Percentiles rank a stretch among this genome's conserved stretches.
phyloP scores from a whole-genome alignment of 2,797 vertebrate species.

The Lithobates pipiens region DNA sequence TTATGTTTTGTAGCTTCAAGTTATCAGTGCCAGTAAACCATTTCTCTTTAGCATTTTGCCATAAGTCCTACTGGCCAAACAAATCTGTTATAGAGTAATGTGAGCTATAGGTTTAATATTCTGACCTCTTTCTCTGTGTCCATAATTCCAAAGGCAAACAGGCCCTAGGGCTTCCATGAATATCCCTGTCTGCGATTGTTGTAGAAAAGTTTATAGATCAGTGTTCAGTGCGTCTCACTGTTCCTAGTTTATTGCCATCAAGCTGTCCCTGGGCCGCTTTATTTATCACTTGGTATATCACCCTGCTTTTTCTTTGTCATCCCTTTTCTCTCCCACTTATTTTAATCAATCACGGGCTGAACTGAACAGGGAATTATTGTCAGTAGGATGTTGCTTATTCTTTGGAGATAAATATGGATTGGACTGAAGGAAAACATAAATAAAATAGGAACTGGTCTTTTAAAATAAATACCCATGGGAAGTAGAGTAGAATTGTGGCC shows the following conservation, averaged over 20 bases:
- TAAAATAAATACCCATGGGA: too few relatives aligned
- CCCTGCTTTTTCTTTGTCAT: conserved; percentile 51
- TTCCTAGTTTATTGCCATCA: conserved; percentile 39
- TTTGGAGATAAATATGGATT: not conserved
- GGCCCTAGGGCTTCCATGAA: conserved; percentile 31
- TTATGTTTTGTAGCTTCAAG: not conserved
- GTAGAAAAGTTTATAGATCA: conserved; percentile 44
- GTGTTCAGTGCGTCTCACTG: conserved; percentile 14
- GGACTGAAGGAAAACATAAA: not conserved
- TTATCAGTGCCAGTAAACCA: not conserved
- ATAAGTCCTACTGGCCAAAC: not conserved
- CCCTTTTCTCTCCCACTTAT: conserved; percentile 27
- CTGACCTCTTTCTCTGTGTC: conserved; percentile 35
- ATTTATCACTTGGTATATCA: conserved; percentile 54
- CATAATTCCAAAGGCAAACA: conserved; percentile 42
- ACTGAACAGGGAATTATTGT: not conserved
- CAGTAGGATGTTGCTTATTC: not conserved
- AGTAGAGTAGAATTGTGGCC: too few relatives aligned
- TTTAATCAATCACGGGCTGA: conserved; percentile 33
- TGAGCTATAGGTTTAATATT: conserved; percentile 52
- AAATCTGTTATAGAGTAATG: conserved; percentile 22
- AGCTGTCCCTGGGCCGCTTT: conserved; percentile 10
- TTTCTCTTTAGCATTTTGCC: conserved; percentile 1
- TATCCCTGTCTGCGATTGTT: conserved; percentile 26
- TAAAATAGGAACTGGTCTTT: too few relatives aligned